A percentile compares a stretch with the other conserved stretches of the same genome.
phyloP scores from a whole-genome alignment of 2,888 invertebrate genomes.

The Nudaria mundana region DNA sequence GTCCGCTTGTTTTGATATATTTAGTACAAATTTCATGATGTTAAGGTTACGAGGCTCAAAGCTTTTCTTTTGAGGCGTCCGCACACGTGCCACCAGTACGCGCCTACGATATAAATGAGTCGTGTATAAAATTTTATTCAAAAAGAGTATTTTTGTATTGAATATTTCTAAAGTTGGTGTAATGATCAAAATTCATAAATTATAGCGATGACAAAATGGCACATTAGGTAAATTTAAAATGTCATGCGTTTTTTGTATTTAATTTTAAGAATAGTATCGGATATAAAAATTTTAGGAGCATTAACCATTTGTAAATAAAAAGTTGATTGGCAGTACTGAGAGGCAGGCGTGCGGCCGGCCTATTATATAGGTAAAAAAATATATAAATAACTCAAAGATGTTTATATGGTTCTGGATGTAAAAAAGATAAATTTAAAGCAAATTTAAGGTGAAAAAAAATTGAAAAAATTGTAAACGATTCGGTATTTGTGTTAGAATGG shows the following conservation, averaged over 20 bases:
- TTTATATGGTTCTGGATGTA: conserved; percentile 82
- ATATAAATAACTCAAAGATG: conserved; percentile 81
- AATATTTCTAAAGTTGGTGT: conserved; percentile 83
- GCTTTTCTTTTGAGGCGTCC: conserved; percentile 74
- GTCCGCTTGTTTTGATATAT: conserved; percentile 78
- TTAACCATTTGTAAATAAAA: conserved; percentile 86
- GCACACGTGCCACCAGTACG: conserved; percentile 53
- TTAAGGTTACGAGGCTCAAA: conserved; percentile 81
- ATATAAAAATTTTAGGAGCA: conserved; percentile 85
- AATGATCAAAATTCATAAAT: conserved; percentile 82
- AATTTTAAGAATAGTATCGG: conserved; percentile 83
- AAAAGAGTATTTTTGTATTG: conserved; percentile 83
- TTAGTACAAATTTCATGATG: conserved; percentile 82
- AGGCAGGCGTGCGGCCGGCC: conserved; percentile 57
- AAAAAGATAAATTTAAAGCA: conserved; percentile 75
- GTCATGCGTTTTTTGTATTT: conserved; percentile 82
- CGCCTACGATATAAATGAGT: conserved; percentile 66
- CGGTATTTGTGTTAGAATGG: conserved; percentile 78
- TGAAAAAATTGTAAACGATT: conserved; percentile 66
- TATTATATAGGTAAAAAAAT: conserved; percentile 79
- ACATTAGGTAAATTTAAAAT: conserved; percentile 79
- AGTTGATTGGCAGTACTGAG: conserved; percentile 54
- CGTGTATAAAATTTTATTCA: conserved; percentile 81
- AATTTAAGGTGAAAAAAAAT: conserved; percentile 64
- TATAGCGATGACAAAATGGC: conserved; percentile 76